Base-by-base conservation (phyloP, 2,113 vertebrate genomes). In the Todiramphus saurophagus region DNA sequence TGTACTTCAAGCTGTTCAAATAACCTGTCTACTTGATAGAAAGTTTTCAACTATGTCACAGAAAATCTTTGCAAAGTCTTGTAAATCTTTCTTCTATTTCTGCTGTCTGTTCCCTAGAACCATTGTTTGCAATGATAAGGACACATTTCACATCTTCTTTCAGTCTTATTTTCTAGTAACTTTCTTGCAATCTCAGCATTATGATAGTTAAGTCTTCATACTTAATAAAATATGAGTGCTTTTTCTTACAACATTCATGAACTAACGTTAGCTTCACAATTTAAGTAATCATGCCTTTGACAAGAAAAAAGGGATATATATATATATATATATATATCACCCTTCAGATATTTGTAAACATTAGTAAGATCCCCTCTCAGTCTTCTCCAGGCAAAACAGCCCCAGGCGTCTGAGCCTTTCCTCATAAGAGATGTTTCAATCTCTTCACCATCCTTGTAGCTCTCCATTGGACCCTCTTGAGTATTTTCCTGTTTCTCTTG, bases 181-280 rank as follows among this genome's bases (percentile, higher is more conserved):
- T 79, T 96, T 96, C 90, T 87, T 94, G 87, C 87, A 77, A 96
- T 82, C 67, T 97, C 93, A 97, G 93, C 90, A 93, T 90, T 97
- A 83, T 94, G 28, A 27, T 21, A 96, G 86, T 80, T 93, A 90
- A 90, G 85, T 88, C 82, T 93, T 70, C 58, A 77, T 79, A 76
- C 27, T 74, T 78, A 83, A 90, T 80, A 92, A 93, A 96, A 95
- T 66, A 90, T 7, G 56, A 95, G 95, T 87, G 66, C 63, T 93
- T 90, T 94, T 83, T 92, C 69, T 83, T 95, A 95, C 70, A 73
- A 28, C 48, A 82, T 86, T 89, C 88, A 91, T 39, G 41, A 91
- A 89, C 48, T 92, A 55, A 94, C 51, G 21, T 73, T 55, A 95
- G 58, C 63, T 95, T 66, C 16, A 10, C 70, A 92, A 77, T 78